Percentiles rank a stretch among this genome's conserved stretches.
phyloP scores from a whole-genome alignment of 2,797 vertebrate genomes.

The Hafferia zeledoni region DNA sequence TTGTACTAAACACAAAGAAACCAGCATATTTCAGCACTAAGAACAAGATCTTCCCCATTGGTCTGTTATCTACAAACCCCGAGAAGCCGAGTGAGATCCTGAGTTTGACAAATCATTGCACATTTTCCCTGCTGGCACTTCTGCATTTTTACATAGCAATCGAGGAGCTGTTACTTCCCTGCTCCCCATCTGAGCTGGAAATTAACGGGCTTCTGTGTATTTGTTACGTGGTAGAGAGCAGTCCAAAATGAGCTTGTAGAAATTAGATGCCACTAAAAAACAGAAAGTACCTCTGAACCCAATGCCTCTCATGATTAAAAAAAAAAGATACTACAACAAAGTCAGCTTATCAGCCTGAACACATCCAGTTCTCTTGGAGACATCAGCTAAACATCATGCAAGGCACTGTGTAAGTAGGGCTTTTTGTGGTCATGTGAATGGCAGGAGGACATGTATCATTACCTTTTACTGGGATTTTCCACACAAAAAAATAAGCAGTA shows the following conservation, averaged over 20 bases:
- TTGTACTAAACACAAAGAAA: neutral
- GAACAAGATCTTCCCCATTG: neutral
- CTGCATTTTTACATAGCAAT: neutral
- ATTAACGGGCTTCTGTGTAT: neutral
- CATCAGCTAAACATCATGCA: neutral
- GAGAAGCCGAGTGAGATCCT: neutral
- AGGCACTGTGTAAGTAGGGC: neutral
- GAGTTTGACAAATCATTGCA: neutral
- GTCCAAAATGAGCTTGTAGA: neutral
- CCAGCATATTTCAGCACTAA: neutral
- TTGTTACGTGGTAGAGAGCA: neutral
- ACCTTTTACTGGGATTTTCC: constrained; percentile 17
- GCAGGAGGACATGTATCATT: neutral
- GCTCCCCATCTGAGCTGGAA: neutral
- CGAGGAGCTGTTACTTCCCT: fast-evolving
- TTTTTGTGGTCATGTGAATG: neutral
- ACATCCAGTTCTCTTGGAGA: neutral
- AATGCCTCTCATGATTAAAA: neutral
- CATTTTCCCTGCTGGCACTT: neutral
- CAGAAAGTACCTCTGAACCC: neutral
- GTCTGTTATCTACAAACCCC: neutral
- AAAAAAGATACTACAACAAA: neutral
- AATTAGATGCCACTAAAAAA: neutral
- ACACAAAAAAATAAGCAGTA: neutral
- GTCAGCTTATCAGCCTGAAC: neutral